Base-by-base conservation (phyloP, 2,113 vertebrate genomes). In the Donacobius atricapilla region DNA sequence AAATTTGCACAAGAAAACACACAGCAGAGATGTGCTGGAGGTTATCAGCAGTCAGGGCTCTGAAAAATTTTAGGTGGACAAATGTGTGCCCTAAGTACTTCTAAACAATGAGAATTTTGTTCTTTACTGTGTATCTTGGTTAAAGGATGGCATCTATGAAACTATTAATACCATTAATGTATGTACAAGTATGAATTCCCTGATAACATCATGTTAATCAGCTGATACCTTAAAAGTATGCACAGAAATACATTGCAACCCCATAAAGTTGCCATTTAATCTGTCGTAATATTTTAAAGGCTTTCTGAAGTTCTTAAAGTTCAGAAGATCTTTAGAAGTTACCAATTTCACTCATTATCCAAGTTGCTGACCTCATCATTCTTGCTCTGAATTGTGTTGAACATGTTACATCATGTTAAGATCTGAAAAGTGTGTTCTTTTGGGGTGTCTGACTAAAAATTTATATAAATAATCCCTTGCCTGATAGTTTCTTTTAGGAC, bases 221-320 rank as follows among this genome's bases (percentile, higher is more conserved):
- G 35, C 15, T 86, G 44, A 31, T 64, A 20, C 44, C n/a, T 68
- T 30, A 54, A 37, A 82, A 58, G 14, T 16, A 16, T 4, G 12
- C 9, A 7, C 21, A 80, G 42, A 66, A 50, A 51, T 47, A 13
- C 40, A 31, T 5, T 44, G 24, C 37, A 48, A 0, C 3, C 11
- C 18, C 61, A 69, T 23, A 45, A 83, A 86, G 45, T 30, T 77
- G 22, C 25, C 3, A 0, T 25, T 72, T 64, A 25, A 18, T 60
- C 42, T 33, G 14, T 9, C 2, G 0, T 11, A 70, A 48, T 16
- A 15, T 73, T 23, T 10, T 5, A 33, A 13, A 2, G 11, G 5
- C 47, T 66, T 85, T 70, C 24, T 56, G 8, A 87, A 30, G 17
- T 40, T 91, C 42, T 47, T 75, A 2, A 70, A 48, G 12, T 40